phyloP scores from a whole-genome alignment of 2,888 invertebrate species.

The Papilio demoleus region DNA sequence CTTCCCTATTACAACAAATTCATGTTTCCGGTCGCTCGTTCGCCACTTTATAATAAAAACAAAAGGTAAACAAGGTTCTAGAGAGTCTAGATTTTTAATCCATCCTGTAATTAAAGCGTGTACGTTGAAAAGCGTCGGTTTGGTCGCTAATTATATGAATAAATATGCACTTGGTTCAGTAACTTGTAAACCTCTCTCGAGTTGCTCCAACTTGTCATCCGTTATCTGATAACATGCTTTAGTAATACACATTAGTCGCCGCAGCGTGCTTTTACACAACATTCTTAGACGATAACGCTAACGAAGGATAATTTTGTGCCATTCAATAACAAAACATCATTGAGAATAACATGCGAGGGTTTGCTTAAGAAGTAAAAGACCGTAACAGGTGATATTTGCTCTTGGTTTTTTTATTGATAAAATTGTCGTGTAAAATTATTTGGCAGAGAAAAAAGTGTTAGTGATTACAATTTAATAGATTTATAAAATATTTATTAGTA shows the following conservation, averaged over 20 bases:
- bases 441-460: background rate
- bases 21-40: too few species aligned
- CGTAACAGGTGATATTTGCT: background rate
- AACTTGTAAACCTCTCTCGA: slow-evolving; percentile 35
- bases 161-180: slow-evolving; percentile 36
- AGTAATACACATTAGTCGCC: slow-evolving; percentile 60
- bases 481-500: too few species aligned
- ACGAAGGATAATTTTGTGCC: slow-evolving; percentile 18
- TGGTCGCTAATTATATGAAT: slow-evolving; percentile 37
- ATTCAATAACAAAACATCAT: slow-evolving; percentile 32
- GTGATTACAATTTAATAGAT: too few species aligned
- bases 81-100: slow-evolving; percentile 8
- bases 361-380: background rate
- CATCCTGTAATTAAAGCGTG: background rate
- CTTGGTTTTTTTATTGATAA: too few species aligned
- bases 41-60: too few species aligned
- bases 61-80: background rate
- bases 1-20: too few species aligned
- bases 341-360: slow-evolving; percentile 21
- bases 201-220: slow-evolving; percentile 65
- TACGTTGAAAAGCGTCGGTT: slow-evolving; percentile 2
- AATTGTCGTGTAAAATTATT: too few species aligned
- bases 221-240: slow-evolving; percentile 63
- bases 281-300: slow-evolving; percentile 35
- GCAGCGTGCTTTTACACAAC: slow-evolving; percentile 39